A percentile compares a stretch with the other conserved stretches of the same genome.
Conservation (phyloP, 2,888 invertebrate species). For the Rhyacophila evoluta region DNA sequence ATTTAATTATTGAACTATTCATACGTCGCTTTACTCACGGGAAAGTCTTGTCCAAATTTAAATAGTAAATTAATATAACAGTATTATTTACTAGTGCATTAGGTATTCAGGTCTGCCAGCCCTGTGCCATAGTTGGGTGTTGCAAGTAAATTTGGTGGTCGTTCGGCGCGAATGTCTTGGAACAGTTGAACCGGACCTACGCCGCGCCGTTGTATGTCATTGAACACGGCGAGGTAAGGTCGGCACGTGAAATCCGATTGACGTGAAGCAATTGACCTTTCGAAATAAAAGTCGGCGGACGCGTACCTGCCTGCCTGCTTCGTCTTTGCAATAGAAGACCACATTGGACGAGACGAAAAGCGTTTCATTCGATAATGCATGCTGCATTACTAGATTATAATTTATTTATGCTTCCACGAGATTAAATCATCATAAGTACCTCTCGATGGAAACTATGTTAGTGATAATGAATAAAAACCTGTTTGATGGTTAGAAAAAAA, state of each 20-base stretch:
- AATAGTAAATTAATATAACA: too few relatives aligned
- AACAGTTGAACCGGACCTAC: conserved; percentile 45
- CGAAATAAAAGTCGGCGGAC: conserved; percentile 17
- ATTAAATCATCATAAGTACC: too few relatives aligned
- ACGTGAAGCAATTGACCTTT: conserved; percentile 50
- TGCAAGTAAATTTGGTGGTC: conserved; percentile 13
- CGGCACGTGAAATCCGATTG: conserved; percentile 49
- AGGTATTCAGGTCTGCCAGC: background rate
- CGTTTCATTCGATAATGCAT: too few relatives aligned
- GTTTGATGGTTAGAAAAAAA: too few relatives aligned
- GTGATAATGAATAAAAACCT: too few relatives aligned
- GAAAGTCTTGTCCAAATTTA: too few relatives aligned
- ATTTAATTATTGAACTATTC: too few relatives aligned
- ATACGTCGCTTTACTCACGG: too few relatives aligned
- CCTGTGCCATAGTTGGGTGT: background rate
- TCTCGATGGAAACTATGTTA: too few relatives aligned
- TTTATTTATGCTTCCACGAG: too few relatives aligned
- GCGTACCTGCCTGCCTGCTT: conserved; percentile 5
- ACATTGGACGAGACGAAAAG: background rate
- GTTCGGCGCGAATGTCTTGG: conserved; percentile 25
- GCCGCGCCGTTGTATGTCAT: conserved; percentile 38
- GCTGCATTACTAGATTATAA: too few relatives aligned
- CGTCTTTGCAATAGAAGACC: background rate
- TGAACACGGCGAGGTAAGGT: conserved; percentile 45
- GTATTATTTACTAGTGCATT: too few relatives aligned